Percentiles rank a stretch among this genome's conserved stretches.
phyloP scores from a whole-genome alignment of 2,888 invertebrate genomes.

The Mesorhabditis spiculigera region DNA sequence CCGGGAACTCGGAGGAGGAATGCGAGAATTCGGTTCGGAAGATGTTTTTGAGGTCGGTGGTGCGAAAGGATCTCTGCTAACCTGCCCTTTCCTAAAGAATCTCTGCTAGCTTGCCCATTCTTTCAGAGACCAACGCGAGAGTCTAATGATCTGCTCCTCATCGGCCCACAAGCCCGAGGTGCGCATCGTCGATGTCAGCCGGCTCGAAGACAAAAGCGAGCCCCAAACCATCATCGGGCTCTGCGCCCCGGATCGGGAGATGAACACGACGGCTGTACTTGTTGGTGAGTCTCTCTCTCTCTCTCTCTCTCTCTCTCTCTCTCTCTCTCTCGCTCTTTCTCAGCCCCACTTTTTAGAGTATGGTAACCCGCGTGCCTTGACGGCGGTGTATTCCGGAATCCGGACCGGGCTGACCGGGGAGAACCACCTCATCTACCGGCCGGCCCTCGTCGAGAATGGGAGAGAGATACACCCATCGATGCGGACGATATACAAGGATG shows the following conservation, averaged over 20 bases:
- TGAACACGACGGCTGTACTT: constrained; percentile 95
- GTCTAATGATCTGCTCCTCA: constrained; percentile 27
- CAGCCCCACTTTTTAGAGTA: constrained; percentile 67
- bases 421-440: constrained; percentile 93
- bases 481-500: constrained; percentile 91
- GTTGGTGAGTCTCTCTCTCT: constrained; percentile 64
- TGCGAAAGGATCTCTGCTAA: too few relatives aligned
- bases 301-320: background rate
- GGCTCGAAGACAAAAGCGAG: constrained; percentile 30
- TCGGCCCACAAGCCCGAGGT: constrained; percentile 55
- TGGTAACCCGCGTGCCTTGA: constrained; percentile 86
- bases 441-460: constrained; percentile 86
- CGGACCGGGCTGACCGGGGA: constrained; percentile 96
- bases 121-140: constrained; percentile 2
- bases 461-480: constrained; percentile 83
- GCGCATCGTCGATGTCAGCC: constrained; percentile 29
- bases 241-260: constrained; percentile 93
- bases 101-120: too few relatives aligned
- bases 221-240: constrained; percentile 68
- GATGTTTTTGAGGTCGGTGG: constrained; percentile 9
- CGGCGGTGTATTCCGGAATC: constrained; percentile 92
- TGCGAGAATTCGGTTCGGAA: constrained; percentile 38
- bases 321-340: too few relatives aligned
- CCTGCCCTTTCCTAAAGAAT: too few relatives aligned
- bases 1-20: constrained; percentile 38